Base-by-base conservation (phyloP, 2,888 invertebrate genomes). In the Dynastes maya region DNA sequence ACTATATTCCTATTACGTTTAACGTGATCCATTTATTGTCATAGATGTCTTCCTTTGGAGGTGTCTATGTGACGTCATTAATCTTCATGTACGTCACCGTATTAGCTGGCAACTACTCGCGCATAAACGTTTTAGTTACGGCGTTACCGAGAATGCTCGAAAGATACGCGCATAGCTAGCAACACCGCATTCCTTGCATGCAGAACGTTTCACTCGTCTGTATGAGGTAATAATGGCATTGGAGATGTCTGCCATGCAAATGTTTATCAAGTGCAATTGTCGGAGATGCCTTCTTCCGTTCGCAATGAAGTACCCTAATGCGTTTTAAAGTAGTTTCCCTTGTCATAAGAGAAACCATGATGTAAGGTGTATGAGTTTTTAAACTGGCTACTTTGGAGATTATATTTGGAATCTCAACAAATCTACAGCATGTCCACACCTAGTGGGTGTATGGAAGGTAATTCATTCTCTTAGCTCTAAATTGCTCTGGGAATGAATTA, bases 251-350 rank as follows among this genome's bases (percentile, higher is more conserved):
- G 9, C 68, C 51, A 29, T 49, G 51, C 40, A 68, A 68, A 68
- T 68, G 29, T 68, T 51, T 68, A 68, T 68, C 68, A 68, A 68
- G 27, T 29, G 51, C 68, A 53, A 68, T 68, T 51, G 67, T 16
- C 49, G 40, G 16, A 22, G 65, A 67, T 29, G 27, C 63, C 65
- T 22, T n/a, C 65, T 29, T 29, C 40, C 49, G 13, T 68, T 51
- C 68, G 27, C 51, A 51, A 68, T 68, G 49, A 68, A 68, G 68
- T 68, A 29, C 68, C 9, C 51, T 68, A 51, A 68, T 68, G 68
- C 68, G 68, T 68, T 68, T 68, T 68, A 53, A 68, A 68, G 68
- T 68, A 51, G 68, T 51, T 53, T 53, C 29, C 32, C 29, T 68
- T 68, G 68, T 68, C 27, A 37, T 3, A 4, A 32, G 13, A 16